Conservation (phyloP, 2,888 invertebrate genomes). For the Melitaea athalia region DNA sequence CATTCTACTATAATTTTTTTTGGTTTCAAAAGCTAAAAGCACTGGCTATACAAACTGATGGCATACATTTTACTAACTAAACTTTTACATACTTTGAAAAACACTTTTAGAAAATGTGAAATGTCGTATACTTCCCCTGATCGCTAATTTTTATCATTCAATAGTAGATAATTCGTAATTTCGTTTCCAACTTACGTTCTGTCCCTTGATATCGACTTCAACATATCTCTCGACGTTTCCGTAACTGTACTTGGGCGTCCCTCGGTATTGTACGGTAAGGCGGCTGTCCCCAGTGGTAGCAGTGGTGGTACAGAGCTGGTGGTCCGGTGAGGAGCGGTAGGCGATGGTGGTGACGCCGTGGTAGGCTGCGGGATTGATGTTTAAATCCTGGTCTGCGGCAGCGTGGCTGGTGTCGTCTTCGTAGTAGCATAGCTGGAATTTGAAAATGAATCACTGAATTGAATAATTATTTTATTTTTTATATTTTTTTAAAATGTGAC, state of each 20-base stretch:
- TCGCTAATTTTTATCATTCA: too few species aligned
- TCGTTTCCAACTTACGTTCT: constrained; percentile 50
- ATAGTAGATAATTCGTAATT: too few species aligned
- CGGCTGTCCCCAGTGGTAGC: constrained; percentile 48
- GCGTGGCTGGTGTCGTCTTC: constrained; percentile 56
- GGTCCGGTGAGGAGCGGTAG: constrained; percentile 45
- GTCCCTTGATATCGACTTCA: constrained; percentile 55
- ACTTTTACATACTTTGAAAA: too few species aligned
- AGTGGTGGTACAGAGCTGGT: constrained; percentile 45
- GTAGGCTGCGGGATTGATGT: constrained; percentile 56
- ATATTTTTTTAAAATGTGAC: too few species aligned
- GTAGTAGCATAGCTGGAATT: constrained; percentile 56
- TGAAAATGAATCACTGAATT: too few species aligned
- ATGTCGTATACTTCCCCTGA: too few species aligned
- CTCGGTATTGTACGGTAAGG: constrained; percentile 55
- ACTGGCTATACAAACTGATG: too few species aligned
- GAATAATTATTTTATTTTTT: too few species aligned
- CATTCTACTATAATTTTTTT: too few species aligned
- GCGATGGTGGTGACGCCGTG: constrained; percentile 56
- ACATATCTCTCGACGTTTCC: constrained; percentile 50
- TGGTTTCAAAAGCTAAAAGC: too few species aligned
- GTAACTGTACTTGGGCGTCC: constrained; percentile 48
- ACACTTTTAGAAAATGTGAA: too few species aligned
- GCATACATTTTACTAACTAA: too few species aligned
- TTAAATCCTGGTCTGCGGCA: constrained; percentile 57